These are phyloP conservation scores for Orientallactaga sibirica DNA, from an alignment of 2,797 vertebrate species.

Conservation along the genomic window DNA sequence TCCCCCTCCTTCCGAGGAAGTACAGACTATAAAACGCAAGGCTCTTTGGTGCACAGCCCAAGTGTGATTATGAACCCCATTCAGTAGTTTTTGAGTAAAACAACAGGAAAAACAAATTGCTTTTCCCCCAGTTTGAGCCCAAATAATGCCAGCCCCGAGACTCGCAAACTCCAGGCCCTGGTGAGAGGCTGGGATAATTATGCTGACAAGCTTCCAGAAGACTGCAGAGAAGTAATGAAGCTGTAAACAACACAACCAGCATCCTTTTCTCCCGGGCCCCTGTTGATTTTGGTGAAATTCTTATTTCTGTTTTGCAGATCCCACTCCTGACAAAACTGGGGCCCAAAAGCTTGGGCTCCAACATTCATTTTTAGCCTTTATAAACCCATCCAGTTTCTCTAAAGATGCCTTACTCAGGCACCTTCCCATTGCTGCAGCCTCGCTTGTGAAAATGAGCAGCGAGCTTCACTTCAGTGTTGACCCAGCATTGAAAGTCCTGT, in stretches of 20 bases:
- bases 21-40: background rate
- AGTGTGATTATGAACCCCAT: slow-evolving; percentile 64
- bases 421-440: background rate
- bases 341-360: background rate
- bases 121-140: slow-evolving; percentile 72
- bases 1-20: background rate
- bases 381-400: background rate
- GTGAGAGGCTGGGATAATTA: slow-evolving; percentile 73
- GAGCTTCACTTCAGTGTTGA: background rate
- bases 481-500: background rate
- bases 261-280: slow-evolving; percentile 23
- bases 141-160: slow-evolving; percentile 70
- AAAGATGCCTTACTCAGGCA: background rate
- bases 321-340: slow-evolving; percentile 16
- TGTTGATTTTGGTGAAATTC: slow-evolving; percentile 34
- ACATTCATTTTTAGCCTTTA: background rate
- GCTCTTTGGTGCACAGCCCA: slow-evolving; percentile 48
- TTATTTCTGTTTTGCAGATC: slow-evolving; percentile 32
- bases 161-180: slow-evolving; percentile 48
- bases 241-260: slow-evolving; percentile 53
- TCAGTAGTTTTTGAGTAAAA: slow-evolving; percentile 74
- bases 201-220: slow-evolving; percentile 67
- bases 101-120: slow-evolving; percentile 74
- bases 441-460: background rate
- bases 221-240: slow-evolving; percentile 66